Conservation (phyloP, 2,113 vertebrate genomes). For the Malaclemys terrapin region DNA sequence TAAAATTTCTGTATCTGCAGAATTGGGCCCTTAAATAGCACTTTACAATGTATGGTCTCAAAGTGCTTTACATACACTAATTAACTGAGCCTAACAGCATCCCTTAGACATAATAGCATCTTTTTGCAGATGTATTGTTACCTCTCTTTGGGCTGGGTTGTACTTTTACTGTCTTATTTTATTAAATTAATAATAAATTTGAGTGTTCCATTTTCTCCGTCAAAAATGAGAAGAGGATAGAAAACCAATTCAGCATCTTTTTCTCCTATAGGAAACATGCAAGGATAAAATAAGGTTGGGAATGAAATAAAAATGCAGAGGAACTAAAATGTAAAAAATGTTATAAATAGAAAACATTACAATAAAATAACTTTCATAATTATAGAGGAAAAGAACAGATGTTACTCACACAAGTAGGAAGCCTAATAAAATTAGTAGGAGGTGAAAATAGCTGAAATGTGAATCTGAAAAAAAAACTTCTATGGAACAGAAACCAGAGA, state of each 20-base stretch:
- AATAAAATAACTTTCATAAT: background rate
- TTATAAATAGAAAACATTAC: background rate
- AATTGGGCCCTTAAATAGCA: background rate
- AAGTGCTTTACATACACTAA: background rate
- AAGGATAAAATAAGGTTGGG: background rate
- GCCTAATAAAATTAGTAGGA: background rate
- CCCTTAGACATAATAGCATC: background rate
- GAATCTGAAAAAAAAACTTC: background rate
- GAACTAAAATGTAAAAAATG: background rate
- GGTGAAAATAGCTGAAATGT: background rate
- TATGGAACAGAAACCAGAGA: background rate
- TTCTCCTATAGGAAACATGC: background rate
- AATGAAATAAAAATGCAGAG: background rate
- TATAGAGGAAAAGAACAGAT: background rate
- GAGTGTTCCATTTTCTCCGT: background rate
- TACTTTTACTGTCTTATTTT: background rate
- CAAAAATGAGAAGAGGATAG: background rate
- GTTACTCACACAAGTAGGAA: background rate
- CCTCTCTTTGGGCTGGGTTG: background rate
- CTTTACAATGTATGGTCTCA: background rate
- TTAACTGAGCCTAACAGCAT: background rate
- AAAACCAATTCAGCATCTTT: background rate
- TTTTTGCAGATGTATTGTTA: background rate
- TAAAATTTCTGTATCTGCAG: background rate
- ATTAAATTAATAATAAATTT: background rate